Base-by-base conservation (phyloP, 2,888 invertebrate genomes). In the Oscheius sp. region DNA sequence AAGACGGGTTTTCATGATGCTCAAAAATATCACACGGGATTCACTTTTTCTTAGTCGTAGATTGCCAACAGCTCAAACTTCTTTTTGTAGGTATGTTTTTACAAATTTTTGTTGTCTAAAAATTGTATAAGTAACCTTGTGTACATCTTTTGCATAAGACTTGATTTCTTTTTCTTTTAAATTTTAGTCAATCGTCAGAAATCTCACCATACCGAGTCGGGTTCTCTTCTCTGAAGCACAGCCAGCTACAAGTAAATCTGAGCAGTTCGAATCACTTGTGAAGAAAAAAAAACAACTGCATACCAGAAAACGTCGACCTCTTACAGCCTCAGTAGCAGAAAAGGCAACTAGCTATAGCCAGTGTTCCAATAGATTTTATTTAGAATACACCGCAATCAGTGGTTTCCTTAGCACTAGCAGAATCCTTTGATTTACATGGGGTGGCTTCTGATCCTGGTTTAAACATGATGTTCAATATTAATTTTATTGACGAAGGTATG, bases 401-500 rank as follows among this genome's bases (percentile, higher is more conserved):
- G 9, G 77, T 81, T 9, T 74, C 83, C 27, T 76, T 85, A 56
- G 79, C 84, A n/a, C 55, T 84, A 5, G 74, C 85, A 13, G 85
- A 84, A 72, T 76, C 79, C 7, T 72, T 85, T 16, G 71, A 84
- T 49, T 69, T 86, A 18, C 68, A 76, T 27, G 76, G 52, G 7
- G 69, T 85, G 12, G 35, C 72, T 18, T 45, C 53, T 46, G 84
- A 84, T 64, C 27, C 63, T 16, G 58, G 52, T 25, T 58, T 84
- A 43, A 76, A 71, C 59, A 73, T 58, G n/a, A 69, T 84, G 68
- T 86, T 80, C 72, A 77, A 83, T 29, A 72, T 80, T 2, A 76
- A 79, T 1, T 76, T 75, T 45, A 81, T 85, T 53, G 84, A 85
- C 72, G 82, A 83, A 53, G 86, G 84, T 81, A 46, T 49, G 16